These are phyloP conservation scores for Triplophysa yarkandensis DNA, from an alignment of 2,797 vertebrate species.

Conservation along the genomic window DNA sequence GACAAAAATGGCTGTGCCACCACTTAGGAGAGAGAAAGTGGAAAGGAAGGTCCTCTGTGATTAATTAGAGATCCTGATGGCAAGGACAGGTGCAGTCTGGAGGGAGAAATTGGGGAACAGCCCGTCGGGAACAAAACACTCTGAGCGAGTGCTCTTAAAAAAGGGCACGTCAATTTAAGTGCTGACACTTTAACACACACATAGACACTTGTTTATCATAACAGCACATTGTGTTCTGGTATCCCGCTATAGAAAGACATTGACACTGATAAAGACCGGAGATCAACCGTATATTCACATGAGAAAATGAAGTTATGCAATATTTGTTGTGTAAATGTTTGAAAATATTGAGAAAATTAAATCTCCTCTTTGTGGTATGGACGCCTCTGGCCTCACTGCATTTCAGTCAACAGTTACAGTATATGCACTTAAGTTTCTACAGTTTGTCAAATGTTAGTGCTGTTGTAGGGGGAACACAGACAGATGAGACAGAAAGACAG, in stretches of 20 bases:
- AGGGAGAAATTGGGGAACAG: conserved; percentile 30
- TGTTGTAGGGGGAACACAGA: conserved; percentile 12
- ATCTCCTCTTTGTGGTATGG: conserved; percentile 26
- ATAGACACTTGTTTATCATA: conserved; percentile 7
- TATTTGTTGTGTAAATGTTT: neutral
- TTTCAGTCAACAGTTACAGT: conserved; percentile 24
- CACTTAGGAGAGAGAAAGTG: conserved; percentile 17
- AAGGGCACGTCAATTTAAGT: conserved; percentile 7
- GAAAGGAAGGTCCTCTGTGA: conserved; percentile 44
- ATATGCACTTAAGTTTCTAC: conserved; percentile 19
- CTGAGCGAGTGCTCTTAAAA: neutral
- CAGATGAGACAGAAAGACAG: conserved; percentile 45
- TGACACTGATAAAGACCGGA: neutral
- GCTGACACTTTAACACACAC: conserved; percentile 1
- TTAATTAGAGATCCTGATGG: conserved; percentile 51
- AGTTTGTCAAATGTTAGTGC: conserved; percentile 33
- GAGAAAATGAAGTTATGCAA: neutral
- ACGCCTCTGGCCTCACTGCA: conserved; percentile 35
- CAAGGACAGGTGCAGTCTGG: conserved; percentile 50
- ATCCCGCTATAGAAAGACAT: neutral
- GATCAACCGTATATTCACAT: neutral
- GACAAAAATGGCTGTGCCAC: conserved; percentile 40
- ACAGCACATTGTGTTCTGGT: neutral
- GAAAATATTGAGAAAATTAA: conserved; percentile 6
- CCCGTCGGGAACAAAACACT: conserved; percentile 33